Evolutionary conservation across 2,797 vertebrate genomes (phyloP).

Genomic region (Dendrocincla tyrannina): DNA sequence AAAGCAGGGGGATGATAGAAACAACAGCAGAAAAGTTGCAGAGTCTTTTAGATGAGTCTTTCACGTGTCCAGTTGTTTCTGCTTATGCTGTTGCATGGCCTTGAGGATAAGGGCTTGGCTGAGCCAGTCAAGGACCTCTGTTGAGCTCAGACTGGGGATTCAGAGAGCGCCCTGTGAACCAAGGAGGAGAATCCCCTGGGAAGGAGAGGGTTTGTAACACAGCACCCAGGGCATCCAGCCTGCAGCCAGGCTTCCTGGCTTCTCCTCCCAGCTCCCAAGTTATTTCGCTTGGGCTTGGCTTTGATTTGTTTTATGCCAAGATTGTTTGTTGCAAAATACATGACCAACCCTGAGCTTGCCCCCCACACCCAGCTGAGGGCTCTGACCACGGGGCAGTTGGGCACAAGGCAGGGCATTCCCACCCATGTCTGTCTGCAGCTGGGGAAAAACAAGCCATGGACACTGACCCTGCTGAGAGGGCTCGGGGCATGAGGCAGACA

Average conservation of each 20-base stretch:
- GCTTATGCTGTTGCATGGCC: rapidly evolving
- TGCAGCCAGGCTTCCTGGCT: neutral
- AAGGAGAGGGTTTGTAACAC: neutral
- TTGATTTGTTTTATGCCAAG: neutral
- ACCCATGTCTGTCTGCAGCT: neutral
- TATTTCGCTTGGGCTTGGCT: neutral
- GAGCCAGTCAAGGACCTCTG: neutral
- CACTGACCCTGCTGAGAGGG: neutral
- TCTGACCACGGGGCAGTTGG: neutral
- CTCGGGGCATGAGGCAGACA: neutral
- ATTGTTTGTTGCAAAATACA: neutral
- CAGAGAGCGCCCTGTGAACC: neutral
- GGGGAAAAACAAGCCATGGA: neutral
- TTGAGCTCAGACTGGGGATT: neutral
- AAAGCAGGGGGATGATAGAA: neutral
- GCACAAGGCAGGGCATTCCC: conserved; percentile 3
- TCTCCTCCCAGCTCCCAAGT: neutral
- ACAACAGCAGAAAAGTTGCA: neutral
- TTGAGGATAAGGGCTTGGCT: neutral
- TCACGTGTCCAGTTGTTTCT: neutral
- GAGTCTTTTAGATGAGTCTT: neutral
- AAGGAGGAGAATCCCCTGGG: neutral
- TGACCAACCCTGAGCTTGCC: neutral
- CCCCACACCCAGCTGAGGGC: neutral
- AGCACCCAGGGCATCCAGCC: neutral